Evolutionary conservation across 1,140 invertebrate species (phyloP), one percentile per base, ranked within the genome.

Genomic region (Megalopta genalis): DNA sequence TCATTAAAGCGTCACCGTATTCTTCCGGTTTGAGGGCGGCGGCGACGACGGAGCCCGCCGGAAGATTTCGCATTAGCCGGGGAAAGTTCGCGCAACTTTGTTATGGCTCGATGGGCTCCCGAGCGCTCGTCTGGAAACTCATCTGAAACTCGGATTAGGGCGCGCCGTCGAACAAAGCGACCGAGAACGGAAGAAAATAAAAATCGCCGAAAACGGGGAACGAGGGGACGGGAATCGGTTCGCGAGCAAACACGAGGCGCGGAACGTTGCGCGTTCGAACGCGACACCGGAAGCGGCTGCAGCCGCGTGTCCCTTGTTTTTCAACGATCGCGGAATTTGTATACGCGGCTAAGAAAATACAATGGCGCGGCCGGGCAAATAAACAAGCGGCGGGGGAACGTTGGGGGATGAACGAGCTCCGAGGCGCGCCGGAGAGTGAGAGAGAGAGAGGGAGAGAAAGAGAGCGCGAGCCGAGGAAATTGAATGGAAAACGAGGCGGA

Each of bases 91-190:
- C 32, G 60, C 82, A 87, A 90, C 88, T 84, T 92, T 87, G 88
- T 91, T 91, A 90, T 88, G 90, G 92, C 85, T 90, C 89, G 89
- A 90, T 87, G 88, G 84, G 87, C 82, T 88, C 84, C 84, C 80
- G 76, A 84, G 76, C 76, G 79, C 73, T 83, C 79, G 75, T 84
- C 87, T 82, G 84, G 86, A 90, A 92, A 92, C 91, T 91, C 90
- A 91, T 92, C 86, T 88, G 77, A 88, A 93, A 92, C 90, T 92
- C 85, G 88, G 90, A 92, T 92, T 91, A 90, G 84, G 70, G 73
- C 75, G n/a, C 32, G 46, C 42, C 71, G 66, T 64, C 59, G 66
- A 84, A 77, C 86, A 86, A 86, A 80, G 21, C 59, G 71, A 83
- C 84, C 82, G 69, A 8, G 68, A 39, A 75, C 21, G 72, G 86